Evolutionary conservation across 2,888 invertebrate species (phyloP), one percentile per base, ranked within the genome.

Genomic region (Acleris sparsana): DNA sequence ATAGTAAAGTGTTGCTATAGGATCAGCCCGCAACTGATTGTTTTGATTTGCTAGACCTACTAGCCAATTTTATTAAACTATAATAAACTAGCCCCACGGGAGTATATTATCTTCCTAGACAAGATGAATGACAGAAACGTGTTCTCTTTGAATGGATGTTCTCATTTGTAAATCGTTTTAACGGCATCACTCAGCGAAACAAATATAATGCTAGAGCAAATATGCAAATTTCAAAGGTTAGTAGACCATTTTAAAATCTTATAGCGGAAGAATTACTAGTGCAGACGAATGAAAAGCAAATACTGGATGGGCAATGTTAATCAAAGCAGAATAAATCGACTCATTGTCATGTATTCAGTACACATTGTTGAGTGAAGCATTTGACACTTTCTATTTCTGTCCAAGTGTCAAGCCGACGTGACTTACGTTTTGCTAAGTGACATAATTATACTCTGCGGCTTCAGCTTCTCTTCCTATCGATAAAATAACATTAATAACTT

Each of bases 331-430:
- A 43, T 60, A 68, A 69, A 66, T 61, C 73, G 73, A 75, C 72
- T 61, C 70, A 76, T 78, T 78, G 76, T 80, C 78, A 75, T 79
- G 79, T 81, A 88, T 87, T 82, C 82, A 80, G 82, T 73, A 79
- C 73, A 69, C 83, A 75, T 74, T 74, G 71, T 77, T 82, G 16
- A 46, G 46, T 77, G 78, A 82, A 79, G 78, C 80, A 82, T 85
- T 86, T 85, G 80, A 86, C 86, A 89, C 90, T 90, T 89, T 90
- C 89, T 90, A 89, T 88, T 88, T 88, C 84, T 80, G 84, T 82
- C 77, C 74, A 72, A 77, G 78, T 78, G 77, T 79, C 80, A 80
- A 73, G 73, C 71, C 73, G 64, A 78, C 80, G 78, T 80, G 79
- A 80, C 77, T 77, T 73, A 77, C 79, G 76, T 76, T 77, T 77